Conservation (phyloP, 2,888 invertebrate genomes). For the Zaprionus bogoriensis region DNA sequence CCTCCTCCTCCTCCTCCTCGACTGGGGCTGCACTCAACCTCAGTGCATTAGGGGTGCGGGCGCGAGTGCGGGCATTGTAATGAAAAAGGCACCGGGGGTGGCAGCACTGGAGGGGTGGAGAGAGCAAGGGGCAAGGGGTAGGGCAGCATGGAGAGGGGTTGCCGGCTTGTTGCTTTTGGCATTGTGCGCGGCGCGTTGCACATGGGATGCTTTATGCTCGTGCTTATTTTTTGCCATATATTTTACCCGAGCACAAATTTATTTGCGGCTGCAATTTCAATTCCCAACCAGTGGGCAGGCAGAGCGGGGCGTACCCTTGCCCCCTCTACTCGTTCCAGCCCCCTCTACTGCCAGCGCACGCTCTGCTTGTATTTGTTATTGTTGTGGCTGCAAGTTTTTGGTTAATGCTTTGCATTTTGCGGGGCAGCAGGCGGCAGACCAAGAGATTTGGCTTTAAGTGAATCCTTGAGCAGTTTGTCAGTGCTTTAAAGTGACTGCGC, state of each 20-base stretch:
- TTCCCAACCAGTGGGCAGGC: conserved; percentile 49
- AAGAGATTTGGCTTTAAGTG: conserved; percentile 59
- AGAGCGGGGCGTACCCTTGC: background rate
- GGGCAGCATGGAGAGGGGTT: conserved; percentile 3
- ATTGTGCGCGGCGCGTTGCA: conserved; percentile 63
- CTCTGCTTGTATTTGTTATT: conserved; percentile 58
- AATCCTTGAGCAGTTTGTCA: conserved; percentile 56
- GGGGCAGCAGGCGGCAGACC: conserved; percentile 39
- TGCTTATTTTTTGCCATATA: conserved; percentile 71
- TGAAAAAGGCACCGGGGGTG: conserved; percentile 55
- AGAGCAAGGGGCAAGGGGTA: background rate
- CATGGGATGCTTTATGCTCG: conserved; percentile 69
- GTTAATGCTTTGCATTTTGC: conserved; percentile 73
- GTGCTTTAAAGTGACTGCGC: conserved; percentile 15
- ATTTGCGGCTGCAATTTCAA: conserved; percentile 69
- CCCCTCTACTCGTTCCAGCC: background rate
- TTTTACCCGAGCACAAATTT: conserved; percentile 69
- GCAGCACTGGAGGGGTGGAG: conserved; percentile 15
- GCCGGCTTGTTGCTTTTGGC: conserved; percentile 72
- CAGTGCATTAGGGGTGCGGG: conserved; percentile 26
- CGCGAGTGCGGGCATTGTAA: conserved; percentile 52
- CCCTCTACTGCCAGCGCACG: background rate
- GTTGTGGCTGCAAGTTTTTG: conserved; percentile 72
- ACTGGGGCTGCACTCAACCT: conserved; percentile 16
- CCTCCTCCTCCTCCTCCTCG: background rate